Percentiles rank a stretch among this genome's conserved stretches.
phyloP scores from a whole-genome alignment of 2,888 invertebrate genomes.

The Labia minor region DNA sequence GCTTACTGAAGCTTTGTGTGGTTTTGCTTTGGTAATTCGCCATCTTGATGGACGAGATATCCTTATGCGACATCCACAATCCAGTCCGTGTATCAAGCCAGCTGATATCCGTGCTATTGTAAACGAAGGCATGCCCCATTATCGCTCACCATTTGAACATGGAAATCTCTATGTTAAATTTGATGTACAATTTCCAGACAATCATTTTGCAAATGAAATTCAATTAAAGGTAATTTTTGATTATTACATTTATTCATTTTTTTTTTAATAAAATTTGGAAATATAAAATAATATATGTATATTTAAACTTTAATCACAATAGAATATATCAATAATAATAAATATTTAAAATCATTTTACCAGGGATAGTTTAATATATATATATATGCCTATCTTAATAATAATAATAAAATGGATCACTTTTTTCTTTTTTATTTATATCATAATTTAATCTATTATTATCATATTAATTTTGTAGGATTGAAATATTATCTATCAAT shows the following conservation, averaged over 20 bases:
- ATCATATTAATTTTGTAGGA: too few relatives aligned
- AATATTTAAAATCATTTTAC: too few relatives aligned
- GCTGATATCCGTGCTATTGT: conserved; percentile 63
- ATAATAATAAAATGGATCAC: too few relatives aligned
- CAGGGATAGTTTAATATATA: too few relatives aligned
- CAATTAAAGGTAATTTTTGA: conserved; percentile 39
- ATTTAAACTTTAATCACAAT: not conserved
- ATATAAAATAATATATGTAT: not conserved
- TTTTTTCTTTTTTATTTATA: too few relatives aligned
- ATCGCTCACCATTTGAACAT: conserved; percentile 71
- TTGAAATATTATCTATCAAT: too few relatives aligned
- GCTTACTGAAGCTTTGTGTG: conserved; percentile 83
- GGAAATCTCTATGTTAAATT: conserved; percentile 83
- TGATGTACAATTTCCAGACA: conserved; percentile 72
- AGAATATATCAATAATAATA: not conserved
- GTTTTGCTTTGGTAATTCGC: conserved; percentile 70
- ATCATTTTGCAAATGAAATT: conserved; percentile 61
- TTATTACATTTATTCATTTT: too few relatives aligned
- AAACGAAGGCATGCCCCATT: conserved; percentile 85
- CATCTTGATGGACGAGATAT: conserved; percentile 83
- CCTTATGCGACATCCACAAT: conserved; percentile 58
- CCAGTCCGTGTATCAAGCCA: conserved; percentile 74
- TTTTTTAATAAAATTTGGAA: conserved; percentile 14
- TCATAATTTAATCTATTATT: too few relatives aligned
- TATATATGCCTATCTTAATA: too few relatives aligned